These are phyloP conservation scores for Hiodon tergisus DNA, from an alignment of 2,113 vertebrate species.

Conservation along the genomic window DNA sequence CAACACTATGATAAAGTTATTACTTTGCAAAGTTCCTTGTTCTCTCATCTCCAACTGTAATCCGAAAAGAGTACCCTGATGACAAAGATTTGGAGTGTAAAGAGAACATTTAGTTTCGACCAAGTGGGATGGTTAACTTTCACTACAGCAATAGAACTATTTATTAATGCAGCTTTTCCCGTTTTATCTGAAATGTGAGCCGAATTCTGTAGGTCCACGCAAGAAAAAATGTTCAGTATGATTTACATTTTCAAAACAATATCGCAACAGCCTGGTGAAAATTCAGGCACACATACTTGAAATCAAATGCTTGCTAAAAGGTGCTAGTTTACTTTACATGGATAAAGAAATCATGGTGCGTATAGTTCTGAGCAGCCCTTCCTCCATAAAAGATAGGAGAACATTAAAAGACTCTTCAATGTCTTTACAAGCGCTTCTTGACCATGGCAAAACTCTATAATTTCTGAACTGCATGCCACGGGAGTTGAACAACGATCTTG, in stretches of 20 bases:
- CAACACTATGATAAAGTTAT: too few species aligned
- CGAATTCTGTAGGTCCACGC: background rate
- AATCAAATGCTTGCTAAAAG: slow-evolving; percentile 26
- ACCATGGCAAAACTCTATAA: slow-evolving; percentile 21
- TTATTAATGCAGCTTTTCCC: too few species aligned
- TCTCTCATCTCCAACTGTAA: too few species aligned
- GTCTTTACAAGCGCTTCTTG: background rate
- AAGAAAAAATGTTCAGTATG: slow-evolving; percentile 18
- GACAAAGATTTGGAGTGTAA: too few species aligned
- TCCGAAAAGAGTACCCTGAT: too few species aligned
- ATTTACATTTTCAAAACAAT: slow-evolving; percentile 16
- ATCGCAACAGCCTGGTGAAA: slow-evolving; percentile 7
- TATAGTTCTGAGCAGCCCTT: slow-evolving; percentile 27
- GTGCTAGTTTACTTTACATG: slow-evolving; percentile 20
- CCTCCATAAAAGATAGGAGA: slow-evolving; percentile 13
- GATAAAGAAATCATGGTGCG: slow-evolving; percentile 23
- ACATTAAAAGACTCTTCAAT: slow-evolving; percentile 17
- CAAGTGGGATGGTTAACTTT: too few species aligned
- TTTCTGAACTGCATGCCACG: background rate
- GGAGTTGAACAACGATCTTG: slow-evolving; percentile 4
- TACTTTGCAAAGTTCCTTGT: too few species aligned
- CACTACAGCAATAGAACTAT: too few species aligned
- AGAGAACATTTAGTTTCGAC: too few species aligned
- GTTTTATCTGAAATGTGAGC: too few species aligned
- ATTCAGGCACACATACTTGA: slow-evolving; percentile 12